phyloP scores from a whole-genome alignment of 1,140 invertebrate species.

The Coenobita brevimanus region DNA sequence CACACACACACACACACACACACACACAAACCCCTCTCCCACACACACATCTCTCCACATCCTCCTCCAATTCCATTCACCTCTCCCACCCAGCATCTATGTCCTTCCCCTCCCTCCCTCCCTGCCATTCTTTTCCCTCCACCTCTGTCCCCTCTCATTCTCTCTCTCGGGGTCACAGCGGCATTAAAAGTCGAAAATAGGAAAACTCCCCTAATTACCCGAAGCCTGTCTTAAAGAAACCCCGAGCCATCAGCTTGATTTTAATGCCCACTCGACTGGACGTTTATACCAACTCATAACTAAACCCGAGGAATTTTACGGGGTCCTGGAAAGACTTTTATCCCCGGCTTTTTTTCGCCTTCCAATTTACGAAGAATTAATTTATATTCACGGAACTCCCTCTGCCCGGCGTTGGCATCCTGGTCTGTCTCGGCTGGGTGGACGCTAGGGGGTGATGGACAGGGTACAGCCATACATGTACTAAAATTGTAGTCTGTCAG shows the following conservation, averaged over 20 bases:
- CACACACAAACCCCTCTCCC: too few relatives aligned
- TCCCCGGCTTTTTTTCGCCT: conserved; percentile 23
- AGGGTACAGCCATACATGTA: too few relatives aligned
- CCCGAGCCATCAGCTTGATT: conserved; percentile 58
- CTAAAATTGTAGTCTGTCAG: too few relatives aligned
- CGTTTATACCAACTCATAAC: conserved; percentile 60
- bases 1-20: too few relatives aligned
- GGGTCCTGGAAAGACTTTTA: conserved; percentile 57
- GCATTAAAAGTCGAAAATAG: conserved; percentile 45
- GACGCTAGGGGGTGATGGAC: not conserved
- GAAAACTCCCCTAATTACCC: conserved; percentile 61
- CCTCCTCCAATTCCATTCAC: too few relatives aligned
- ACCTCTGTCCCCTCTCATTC: not conserved
- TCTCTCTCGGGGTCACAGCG: not conserved
- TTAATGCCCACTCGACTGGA: conserved; percentile 55
- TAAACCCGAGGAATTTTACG: conserved; percentile 53
- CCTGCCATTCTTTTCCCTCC: not conserved
- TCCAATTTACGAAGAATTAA: conserved; percentile 53
- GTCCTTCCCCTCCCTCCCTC: not conserved
- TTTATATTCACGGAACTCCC: conserved; percentile 56
- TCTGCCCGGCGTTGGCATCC: not conserved
- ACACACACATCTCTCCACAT: too few relatives aligned
- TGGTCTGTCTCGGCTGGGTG: not conserved
- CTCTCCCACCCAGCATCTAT: not conserved
- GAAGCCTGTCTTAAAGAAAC: conserved; percentile 57